Evolutionary conservation across 2,113 vertebrate species (phyloP).

Genomic region (Phasianus colchicus): DNA sequence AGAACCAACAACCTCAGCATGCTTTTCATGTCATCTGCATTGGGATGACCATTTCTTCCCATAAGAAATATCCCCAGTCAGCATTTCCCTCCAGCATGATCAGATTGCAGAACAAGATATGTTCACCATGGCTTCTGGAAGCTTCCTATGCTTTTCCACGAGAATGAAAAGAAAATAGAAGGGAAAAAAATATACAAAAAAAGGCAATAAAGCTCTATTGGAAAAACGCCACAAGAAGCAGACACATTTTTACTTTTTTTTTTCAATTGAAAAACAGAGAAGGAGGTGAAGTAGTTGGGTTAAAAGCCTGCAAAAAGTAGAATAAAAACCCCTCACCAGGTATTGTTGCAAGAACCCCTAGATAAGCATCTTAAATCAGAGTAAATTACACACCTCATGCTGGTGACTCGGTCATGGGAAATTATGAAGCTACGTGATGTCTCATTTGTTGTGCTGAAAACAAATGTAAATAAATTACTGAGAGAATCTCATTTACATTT

Average conservation of each 20-base stretch:
- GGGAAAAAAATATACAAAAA: not conserved
- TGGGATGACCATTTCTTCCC: not conserved
- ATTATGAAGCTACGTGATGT: constrained; percentile 86
- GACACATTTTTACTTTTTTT: not conserved
- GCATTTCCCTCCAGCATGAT: not conserved
- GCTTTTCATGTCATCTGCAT: not conserved
- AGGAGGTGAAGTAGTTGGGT: constrained; percentile 7
- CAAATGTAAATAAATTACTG: constrained; percentile 89
- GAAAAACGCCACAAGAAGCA: not conserved
- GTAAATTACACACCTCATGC: constrained; percentile 84
- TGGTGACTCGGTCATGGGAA: constrained; percentile 86
- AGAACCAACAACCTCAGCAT: not conserved
- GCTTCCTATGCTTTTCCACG: not conserved
- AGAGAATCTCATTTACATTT: constrained; percentile 85
- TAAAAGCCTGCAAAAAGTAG: constrained; percentile 35
- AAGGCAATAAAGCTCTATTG: not conserved
- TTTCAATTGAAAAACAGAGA: not conserved
- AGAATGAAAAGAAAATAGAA: not conserved
- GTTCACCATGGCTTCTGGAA: not conserved
- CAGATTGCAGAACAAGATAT: not conserved
- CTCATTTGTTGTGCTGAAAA: constrained; percentile 88
- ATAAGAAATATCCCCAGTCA: not conserved
- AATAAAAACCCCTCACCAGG: constrained; percentile 66
- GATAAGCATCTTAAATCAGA: constrained; percentile 85
- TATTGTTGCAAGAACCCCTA: constrained; percentile 73